These are phyloP conservation scores for Antheraea yamamai DNA, from an alignment of 2,888 invertebrate species.

Conservation along the genomic window DNA sequence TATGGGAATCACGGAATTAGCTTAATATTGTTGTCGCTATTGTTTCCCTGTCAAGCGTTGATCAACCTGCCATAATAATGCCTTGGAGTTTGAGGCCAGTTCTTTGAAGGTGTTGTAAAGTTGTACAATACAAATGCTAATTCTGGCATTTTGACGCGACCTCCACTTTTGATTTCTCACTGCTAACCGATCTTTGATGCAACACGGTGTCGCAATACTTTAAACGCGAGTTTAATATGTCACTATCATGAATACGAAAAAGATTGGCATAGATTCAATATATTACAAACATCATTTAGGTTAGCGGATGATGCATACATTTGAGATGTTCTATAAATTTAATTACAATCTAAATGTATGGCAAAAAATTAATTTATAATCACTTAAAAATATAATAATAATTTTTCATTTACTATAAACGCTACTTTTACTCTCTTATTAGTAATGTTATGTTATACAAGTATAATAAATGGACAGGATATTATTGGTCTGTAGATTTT, in stretches of 20 bases:
- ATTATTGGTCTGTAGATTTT: too few species aligned
- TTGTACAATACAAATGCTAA: constrained; percentile 64
- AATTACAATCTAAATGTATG: not conserved
- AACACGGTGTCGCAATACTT: constrained; percentile 48
- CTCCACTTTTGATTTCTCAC: constrained; percentile 64
- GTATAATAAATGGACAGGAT: too few species aligned
- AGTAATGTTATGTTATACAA: too few species aligned
- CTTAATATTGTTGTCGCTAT: not conserved
- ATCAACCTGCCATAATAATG: not conserved
- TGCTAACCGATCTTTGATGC: constrained; percentile 50
- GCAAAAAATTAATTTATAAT: not conserved
- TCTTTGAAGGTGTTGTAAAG: constrained; percentile 16
- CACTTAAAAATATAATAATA: not conserved
- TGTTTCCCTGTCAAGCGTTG: not conserved
- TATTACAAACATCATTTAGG: constrained; percentile 8
- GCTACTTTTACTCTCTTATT: not conserved
- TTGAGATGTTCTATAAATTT: not conserved
- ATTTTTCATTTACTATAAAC: not conserved
- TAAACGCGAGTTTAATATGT: constrained; percentile 23
- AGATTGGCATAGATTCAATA: constrained; percentile 3
- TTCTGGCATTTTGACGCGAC: constrained; percentile 61
- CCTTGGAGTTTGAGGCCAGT: not conserved
- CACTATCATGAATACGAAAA: constrained; percentile 16
- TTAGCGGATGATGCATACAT: not conserved
- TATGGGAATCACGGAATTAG: not conserved